Base-by-base conservation (phyloP, 2,113 vertebrate species). In the Podiceps cristatus region DNA sequence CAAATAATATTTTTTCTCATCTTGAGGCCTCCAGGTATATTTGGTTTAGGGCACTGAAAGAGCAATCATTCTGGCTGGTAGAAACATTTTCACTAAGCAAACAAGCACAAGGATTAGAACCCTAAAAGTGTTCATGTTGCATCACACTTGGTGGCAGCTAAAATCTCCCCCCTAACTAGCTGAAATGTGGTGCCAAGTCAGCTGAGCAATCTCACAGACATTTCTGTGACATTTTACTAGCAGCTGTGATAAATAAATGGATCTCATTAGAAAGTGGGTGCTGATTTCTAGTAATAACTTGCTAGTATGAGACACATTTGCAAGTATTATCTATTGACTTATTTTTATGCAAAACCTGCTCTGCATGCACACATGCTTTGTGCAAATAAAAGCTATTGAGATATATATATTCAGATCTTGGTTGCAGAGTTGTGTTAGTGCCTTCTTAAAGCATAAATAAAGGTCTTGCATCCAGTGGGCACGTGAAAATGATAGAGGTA, bases 1-100 rank as follows among this genome's bases (percentile, higher is more conserved):
- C 85, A 97, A 98, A 97, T 98, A 98, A 98, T 98, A 97, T 71
- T 97, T 98, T 98, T 98, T 98, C 95, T 98, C 97, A 94, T 96
- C 96, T 98, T 92, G 93, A 98, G 93, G 87, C 76, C 95, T 95
- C 74, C 67, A 82, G 89, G 47, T 96, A 87, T 98, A 95, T 98
- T 98, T 98, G 93, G 97, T 86, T 98, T 97, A 93, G 97, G 75
- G 78, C 37, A 72, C 86, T 97, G 95, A 98, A 98, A 94, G 85
- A 97, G 86, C 86, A 94, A 84, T 96, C 94, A 88, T 85, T 95
- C 73, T 84, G 93, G 93, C 18, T 83, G 66, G 93, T 66, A 97
- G 91, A 91, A 94, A 86, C 28, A n/a, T 96, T 98, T 95, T 90
- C 91, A 84, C 88, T 93, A 86, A 96, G 92, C 90, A 97, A 98